Base-by-base conservation (phyloP, 1,140 invertebrate species). In the Eumeta japonica region DNA sequence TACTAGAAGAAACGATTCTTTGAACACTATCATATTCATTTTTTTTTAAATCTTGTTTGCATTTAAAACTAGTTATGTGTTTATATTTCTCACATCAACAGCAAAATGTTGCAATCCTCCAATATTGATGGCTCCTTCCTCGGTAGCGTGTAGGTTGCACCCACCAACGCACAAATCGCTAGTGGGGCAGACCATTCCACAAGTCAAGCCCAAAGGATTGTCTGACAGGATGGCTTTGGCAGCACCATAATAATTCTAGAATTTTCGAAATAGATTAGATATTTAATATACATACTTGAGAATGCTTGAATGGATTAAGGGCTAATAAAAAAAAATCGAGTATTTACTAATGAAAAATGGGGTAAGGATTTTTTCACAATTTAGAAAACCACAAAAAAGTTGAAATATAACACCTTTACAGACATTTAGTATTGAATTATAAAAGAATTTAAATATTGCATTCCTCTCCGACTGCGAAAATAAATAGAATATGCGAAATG, bases 181-280 rank as follows among this genome's bases (percentile, higher is more conserved):
- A 0, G 95, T 98, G 3, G 97, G 96, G 58, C 96, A 99, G 5
- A 99, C 94, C 97, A 99, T 99, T 12, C 97, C 96, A 62, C 96
- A 99, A 1, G 94, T 97, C 0, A 99, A 76, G 0, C 92, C 96
- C 15, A 98, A 71, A 0, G 96, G 96, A 74, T 99, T 99, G 65
- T 99, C 96, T 0, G 94, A 97, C 15, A 99, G 83, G 37, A 99
- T 99, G 0, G 87, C 84, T 67, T 95, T 94, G 0, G 97, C 96
- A 4, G 97, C 93, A 16, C 97, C 96, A 79, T 99, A 99, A 58
- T 96, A 98, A 73, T 99, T 99, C 85, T 77, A 41, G 1, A 40
- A 45, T 15, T 28, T 31, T 42, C n/a, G 20, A 5, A 24, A 24
- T n/a, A 28, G 11, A 27, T 27, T 33, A n/a, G 7, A 24, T 24